Evolutionary conservation across 2,888 invertebrate genomes (phyloP), one percentile per base, ranked within the genome.

Genomic region (Pseudoips prasinana): DNA sequence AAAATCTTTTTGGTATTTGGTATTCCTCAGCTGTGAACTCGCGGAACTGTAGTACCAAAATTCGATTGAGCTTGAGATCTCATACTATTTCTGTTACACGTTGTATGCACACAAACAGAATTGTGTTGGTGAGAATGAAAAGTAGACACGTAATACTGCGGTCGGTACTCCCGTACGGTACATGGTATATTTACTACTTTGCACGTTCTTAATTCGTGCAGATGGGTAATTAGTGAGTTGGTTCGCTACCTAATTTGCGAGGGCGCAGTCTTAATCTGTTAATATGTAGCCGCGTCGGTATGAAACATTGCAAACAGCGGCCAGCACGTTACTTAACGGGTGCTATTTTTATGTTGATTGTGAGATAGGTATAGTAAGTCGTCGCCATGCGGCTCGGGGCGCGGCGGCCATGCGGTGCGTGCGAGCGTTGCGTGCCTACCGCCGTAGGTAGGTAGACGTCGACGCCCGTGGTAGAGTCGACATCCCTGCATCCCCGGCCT

Each of bases 401-500:
- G 49, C 60, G 49, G 41, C 45, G 46, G 59, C 56, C 20, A 2
- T 20, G 20, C 14, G 14, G 56, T 64, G 67, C 61, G 58, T 56
- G 66, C 58, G 57, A 58, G 57, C 64, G 58, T 57, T 44, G 61
- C 60, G 58, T 60, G 51, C 48, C 45, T 45, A 51, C 53, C 44
- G 30, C 38, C 5, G 14, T 14, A 14, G 14, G 14, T n/a, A 73
- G 68, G 64, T 71, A 75, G 65, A 66, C 61, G 69, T 63, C 69
- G 72, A 65, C 68, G 73, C 57, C 72, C 75, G 70, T 70, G 77
- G 73, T 68, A 67, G 69, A 63, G 70, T 68, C 70, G 78, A 59
- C 84, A 81, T 81, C 83, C 82, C 83, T 82, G 79, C 86, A 84
- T 81, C 86, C 86, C 82, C 75, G 78, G 74, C 56, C 68, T 61